These are phyloP conservation scores for Orius insidiosus DNA, from an alignment of 1,140 invertebrate species.

Conservation along the genomic window DNA sequence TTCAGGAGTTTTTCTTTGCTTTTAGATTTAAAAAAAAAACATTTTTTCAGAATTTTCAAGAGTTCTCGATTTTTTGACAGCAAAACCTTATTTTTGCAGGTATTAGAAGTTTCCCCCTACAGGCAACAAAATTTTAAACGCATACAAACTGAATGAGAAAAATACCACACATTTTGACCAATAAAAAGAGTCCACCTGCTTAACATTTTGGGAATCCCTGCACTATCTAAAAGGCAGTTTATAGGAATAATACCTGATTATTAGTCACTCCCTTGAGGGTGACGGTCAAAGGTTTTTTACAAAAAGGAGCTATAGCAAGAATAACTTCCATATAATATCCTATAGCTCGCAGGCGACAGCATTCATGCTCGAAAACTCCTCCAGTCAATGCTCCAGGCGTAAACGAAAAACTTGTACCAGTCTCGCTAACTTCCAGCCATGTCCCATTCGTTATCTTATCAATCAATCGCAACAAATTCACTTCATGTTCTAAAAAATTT, in stretches of 20 bases:
- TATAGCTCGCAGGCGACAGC: conserved; percentile 62
- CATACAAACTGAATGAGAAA: neutral
- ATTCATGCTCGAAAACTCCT: conserved; percentile 73
- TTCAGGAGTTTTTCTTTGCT: too few relatives aligned
- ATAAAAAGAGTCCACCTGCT: conserved; percentile 4
- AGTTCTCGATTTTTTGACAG: too few relatives aligned
- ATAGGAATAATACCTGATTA: conserved; percentile 51
- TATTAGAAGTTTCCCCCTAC: too few relatives aligned
- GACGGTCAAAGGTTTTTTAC: conserved; percentile 70
- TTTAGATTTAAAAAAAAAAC: too few relatives aligned
- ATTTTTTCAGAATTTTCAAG: too few relatives aligned
- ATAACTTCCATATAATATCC: conserved; percentile 86
- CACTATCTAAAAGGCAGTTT: too few relatives aligned
- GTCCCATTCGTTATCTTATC: conserved; percentile 93
- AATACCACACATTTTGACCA: too few relatives aligned
- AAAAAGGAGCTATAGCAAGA: conserved; percentile 82
- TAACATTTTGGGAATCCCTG: too few relatives aligned
- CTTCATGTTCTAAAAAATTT: conserved; percentile 62
- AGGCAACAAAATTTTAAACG: too few relatives aligned
- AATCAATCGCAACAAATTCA: conserved; percentile 72
- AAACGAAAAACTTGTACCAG: conserved; percentile 77
- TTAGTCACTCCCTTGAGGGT: conserved; percentile 81
- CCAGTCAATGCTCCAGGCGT: conserved; percentile 79
- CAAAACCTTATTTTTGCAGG: too few relatives aligned
- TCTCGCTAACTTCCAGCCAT: conserved; percentile 75